These are phyloP conservation scores for Lathronympha strigana DNA, from an alignment of 2,888 invertebrate species.

Conservation along the genomic window DNA sequence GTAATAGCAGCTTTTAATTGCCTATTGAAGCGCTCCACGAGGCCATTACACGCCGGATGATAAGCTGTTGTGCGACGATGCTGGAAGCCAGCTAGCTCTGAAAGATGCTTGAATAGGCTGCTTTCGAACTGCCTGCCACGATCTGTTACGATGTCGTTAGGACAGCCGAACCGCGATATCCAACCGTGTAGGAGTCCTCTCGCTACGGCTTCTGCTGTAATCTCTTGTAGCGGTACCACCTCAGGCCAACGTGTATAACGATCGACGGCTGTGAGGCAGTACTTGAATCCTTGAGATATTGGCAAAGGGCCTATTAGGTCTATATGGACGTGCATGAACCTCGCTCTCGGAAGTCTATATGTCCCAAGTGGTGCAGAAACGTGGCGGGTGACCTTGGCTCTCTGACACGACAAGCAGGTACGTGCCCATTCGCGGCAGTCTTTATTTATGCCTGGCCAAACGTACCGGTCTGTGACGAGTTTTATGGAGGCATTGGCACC, in stretches of 20 bases:
- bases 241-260: background rate
- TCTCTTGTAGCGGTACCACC: background rate
- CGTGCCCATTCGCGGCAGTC: background rate
- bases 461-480: background rate
- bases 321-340: background rate
- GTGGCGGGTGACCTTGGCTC: background rate
- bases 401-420: background rate
- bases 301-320: background rate
- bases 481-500: background rate
- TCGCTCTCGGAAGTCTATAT: background rate
- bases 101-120: background rate
- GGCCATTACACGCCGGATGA: conserved; percentile 47
- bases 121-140: background rate
- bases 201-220: background rate
- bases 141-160: background rate
- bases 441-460: background rate
- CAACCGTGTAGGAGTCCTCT: background rate
- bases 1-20: conserved; percentile 59
- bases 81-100: background rate
- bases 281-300: background rate
- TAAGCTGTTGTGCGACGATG: conserved; percentile 47
- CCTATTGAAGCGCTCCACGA: conserved; percentile 52
- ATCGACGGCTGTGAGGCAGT: background rate
- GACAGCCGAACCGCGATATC: background rate
- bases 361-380: background rate